Conservation (phyloP, 1,140 invertebrate genomes). For the Neoseiulus cucumeris region DNA sequence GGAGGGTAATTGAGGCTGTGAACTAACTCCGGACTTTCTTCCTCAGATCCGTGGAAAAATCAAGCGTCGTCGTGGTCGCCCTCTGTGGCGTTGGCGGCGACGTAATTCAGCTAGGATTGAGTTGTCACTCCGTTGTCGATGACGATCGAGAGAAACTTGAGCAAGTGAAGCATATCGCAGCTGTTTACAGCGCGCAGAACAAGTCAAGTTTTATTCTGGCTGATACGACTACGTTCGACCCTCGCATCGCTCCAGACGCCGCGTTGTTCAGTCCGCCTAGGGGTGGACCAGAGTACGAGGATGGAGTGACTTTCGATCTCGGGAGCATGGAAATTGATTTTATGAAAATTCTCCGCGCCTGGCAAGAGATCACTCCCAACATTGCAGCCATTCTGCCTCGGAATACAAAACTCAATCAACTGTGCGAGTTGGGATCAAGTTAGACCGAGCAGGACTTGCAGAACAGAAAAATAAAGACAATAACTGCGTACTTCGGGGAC, state of each 20-base stretch:
- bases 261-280: constrained; percentile 91
- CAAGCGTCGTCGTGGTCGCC: constrained; percentile 73
- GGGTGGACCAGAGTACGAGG: constrained; percentile 63
- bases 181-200: constrained; percentile 69
- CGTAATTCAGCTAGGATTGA: constrained; percentile 81
- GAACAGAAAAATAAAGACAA: constrained; percentile 66
- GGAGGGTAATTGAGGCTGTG: too few species aligned
- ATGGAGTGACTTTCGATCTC: constrained; percentile 46
- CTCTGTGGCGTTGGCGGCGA: constrained; percentile 97
- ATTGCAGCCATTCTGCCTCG: constrained; percentile 73
- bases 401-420: constrained; percentile 65
- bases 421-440: constrained; percentile 36
- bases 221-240: constrained; percentile 52
- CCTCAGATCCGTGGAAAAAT: constrained; percentile 26
- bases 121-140: constrained; percentile 69
- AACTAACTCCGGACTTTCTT: too few species aligned
- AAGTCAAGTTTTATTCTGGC: constrained; percentile 81
- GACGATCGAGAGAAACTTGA: constrained; percentile 72
- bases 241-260: too few species aligned
- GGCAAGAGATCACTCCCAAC: constrained; percentile 42
- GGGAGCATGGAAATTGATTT: constrained; percentile 37
- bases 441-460: constrained; percentile 86
- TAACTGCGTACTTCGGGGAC: too few species aligned
- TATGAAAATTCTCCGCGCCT: constrained; percentile 30
- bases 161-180: constrained; percentile 65